Conservation (phyloP, 2,888 invertebrate genomes). For the Euproctis similis region DNA sequence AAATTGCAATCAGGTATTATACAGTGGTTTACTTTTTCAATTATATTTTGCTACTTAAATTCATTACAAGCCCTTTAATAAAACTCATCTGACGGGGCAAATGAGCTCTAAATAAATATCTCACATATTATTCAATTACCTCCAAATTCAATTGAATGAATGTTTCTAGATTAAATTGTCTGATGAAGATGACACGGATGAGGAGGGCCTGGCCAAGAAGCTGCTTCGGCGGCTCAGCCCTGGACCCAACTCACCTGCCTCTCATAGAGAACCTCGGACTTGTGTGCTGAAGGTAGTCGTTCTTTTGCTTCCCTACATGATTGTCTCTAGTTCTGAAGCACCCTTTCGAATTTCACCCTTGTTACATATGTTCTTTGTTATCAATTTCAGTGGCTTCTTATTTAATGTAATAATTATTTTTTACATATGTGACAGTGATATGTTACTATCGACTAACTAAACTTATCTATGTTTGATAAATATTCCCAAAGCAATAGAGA, state of each 20-base stretch:
- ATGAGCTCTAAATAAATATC: too few relatives aligned
- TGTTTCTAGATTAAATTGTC: constrained; percentile 54
- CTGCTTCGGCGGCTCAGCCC: constrained; percentile 52
- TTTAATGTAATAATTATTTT: too few relatives aligned
- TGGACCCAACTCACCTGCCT: constrained; percentile 71
- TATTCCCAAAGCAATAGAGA: too few relatives aligned
- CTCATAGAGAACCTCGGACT: constrained; percentile 84
- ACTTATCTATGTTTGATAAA: too few relatives aligned
- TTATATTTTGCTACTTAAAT: too few relatives aligned
- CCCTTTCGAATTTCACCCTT: background rate
- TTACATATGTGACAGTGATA: too few relatives aligned
- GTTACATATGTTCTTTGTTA: background rate
- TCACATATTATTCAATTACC: too few relatives aligned
- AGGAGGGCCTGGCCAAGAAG: constrained; percentile 57
- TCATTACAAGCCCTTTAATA: too few relatives aligned
- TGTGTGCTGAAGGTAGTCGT: constrained; percentile 81
- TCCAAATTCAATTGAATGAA: constrained; percentile 13
- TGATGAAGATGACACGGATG: constrained; percentile 68
- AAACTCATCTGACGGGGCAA: too few relatives aligned
- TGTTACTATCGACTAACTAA: too few relatives aligned
- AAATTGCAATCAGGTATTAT: too few relatives aligned
- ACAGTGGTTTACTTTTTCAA: too few relatives aligned
- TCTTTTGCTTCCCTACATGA: background rate
- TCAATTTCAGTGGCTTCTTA: background rate
- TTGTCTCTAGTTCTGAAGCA: background rate